phyloP scores from a whole-genome alignment of 2,113 vertebrate genomes.

The Cyprinodon variegatus region DNA sequence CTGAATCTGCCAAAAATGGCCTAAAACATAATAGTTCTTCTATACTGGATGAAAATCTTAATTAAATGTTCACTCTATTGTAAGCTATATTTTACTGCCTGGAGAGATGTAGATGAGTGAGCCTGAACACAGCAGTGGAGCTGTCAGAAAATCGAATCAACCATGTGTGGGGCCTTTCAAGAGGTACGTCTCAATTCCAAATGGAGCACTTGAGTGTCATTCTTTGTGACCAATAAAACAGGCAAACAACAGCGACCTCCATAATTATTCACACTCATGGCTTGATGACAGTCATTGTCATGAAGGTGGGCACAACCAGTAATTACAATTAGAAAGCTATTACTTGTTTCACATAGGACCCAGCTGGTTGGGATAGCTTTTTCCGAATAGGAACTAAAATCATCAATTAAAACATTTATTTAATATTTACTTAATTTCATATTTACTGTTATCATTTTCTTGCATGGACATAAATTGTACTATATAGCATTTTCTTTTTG shows the following conservation, averaged over 20 bases:
- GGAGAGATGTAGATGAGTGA: conserved; percentile 7
- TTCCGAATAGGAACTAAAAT: neutral
- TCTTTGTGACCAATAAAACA: neutral
- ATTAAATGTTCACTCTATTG: conserved; percentile 3
- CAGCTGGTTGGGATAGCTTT: no score
- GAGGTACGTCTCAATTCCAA: neutral
- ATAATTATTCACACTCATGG: neutral
- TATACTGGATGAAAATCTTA: neutral
- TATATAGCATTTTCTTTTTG: no score
- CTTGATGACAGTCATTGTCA: neutral
- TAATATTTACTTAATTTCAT: neutral
- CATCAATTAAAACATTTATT: neutral
- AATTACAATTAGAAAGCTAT: no score
- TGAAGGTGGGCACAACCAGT: neutral
- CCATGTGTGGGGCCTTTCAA: neutral
- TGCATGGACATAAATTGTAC: no score
- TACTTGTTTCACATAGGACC: no score
- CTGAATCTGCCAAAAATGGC: neutral
- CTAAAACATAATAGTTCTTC: neutral
- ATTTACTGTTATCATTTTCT: neutral
- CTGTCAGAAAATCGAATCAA: conserved; percentile 8
- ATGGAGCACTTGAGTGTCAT: neutral
- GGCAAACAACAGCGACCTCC: neutral
- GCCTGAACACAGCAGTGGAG: neutral
- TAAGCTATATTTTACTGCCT: neutral